Evolutionary conservation across 2,113 vertebrate species (phyloP), one percentile per base, ranked within the genome.

Genomic region (Urocitellus parryii): DNA sequence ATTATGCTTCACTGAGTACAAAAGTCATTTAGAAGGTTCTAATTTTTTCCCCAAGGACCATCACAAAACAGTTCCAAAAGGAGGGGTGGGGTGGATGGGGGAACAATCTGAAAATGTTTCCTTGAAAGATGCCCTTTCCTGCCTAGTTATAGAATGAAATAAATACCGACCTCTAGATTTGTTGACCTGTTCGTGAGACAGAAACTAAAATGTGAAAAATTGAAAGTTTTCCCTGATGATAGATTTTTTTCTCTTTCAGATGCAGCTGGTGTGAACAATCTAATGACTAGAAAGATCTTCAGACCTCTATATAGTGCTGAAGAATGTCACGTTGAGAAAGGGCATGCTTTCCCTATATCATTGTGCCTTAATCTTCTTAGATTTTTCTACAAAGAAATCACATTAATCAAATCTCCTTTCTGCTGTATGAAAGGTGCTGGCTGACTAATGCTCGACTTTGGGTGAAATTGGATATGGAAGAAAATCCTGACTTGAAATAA

Each of bases 321-420:
- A 96, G 96, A 98, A 98, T 97, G 95, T 98, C 97, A 96, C 97
- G 95, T 98, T 98, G 98, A 97, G 97, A 98, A 98, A 98, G 97
- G 98, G 96, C 95, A 97, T 95, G 89, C 96, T 96, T 98, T 98
- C 78, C 87, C 93, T 97, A 95, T 97, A 98, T 98, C 97, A 97
- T 88, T 96, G 97, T 97, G 98, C 97, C 98, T 98, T 99, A 99
- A 99, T 98, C 98, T 98, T 98, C 98, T 98, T 98, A 98, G 98
- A 97, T 98, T 98, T 96, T 98, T 98, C 98, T 96, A 98, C 98
- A 98, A 98, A 98, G 98, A 98, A 98, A 98, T 98, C 97, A 98
- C 97, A 98, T 98, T 98, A 98, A 98, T 99, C 98, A 98, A 98
- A 98, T 99, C 98, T 98, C 88, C 98, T 98, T 98, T 98, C 97